Conservation (phyloP, 2,113 vertebrate species). For the Poicephalus gulielmi region DNA sequence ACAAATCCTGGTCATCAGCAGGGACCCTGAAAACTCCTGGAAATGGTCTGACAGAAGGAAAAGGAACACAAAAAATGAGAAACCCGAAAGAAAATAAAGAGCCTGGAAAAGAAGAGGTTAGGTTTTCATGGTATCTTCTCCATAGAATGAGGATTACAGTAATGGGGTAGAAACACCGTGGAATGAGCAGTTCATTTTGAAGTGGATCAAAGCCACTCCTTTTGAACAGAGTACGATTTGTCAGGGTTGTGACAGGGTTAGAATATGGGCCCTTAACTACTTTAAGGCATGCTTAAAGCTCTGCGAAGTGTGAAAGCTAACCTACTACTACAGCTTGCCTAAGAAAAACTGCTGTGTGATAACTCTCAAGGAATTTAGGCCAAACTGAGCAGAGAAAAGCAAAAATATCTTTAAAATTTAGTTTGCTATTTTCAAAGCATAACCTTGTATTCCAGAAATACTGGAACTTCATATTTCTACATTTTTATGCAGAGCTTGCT, state of each 20-base stretch:
- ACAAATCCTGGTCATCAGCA: background rate
- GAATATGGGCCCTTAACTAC: background rate
- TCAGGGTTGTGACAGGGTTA: slow-evolving; percentile 12
- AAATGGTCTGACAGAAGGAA: background rate
- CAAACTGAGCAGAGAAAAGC: background rate
- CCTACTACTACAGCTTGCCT: background rate
- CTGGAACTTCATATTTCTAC: background rate
- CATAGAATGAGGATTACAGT: background rate
- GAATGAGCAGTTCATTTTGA: background rate
- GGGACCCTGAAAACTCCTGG: background rate
- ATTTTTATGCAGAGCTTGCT: background rate
- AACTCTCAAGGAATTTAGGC: background rate
- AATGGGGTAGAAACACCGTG: background rate
- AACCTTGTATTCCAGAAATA: background rate
- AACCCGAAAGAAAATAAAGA: background rate
- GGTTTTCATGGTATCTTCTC: background rate
- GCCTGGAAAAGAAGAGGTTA: background rate
- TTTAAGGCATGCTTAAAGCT: background rate
- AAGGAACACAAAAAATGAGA: background rate
- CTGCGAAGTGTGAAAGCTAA: background rate
- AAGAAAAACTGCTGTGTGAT: background rate
- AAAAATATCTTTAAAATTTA: background rate
- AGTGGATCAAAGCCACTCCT: slow-evolving; percentile 3
- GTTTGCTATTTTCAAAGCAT: background rate
- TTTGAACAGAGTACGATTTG: background rate